phyloP scores from a whole-genome alignment of 2,113 vertebrate species.

The Willisornis vidua region DNA sequence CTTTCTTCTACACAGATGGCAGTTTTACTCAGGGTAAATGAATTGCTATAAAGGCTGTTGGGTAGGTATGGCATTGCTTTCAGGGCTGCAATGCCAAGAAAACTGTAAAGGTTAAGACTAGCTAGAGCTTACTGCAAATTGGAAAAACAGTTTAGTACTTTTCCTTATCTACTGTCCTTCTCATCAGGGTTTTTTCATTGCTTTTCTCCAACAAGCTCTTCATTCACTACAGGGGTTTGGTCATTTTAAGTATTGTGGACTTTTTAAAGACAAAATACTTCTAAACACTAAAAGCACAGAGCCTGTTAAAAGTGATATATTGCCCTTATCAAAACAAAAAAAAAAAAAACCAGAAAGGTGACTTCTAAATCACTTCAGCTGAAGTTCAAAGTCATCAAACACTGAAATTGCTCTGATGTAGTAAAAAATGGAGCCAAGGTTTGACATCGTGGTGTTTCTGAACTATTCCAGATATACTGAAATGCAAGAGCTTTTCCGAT shows the following conservation, averaged over 20 bases:
- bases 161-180: not conserved
- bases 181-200: not conserved
- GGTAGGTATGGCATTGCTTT: not conserved
- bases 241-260: not conserved
- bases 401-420: not conserved
- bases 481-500: not conserved
- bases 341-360: not conserved
- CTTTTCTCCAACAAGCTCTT: not conserved
- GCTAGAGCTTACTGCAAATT: not conserved
- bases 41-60: not conserved
- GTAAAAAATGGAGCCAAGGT: not conserved
- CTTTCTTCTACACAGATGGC: not conserved
- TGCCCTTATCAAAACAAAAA: not conserved
- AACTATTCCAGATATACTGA: not conserved
- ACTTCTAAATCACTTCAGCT: not conserved
- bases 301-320: not conserved
- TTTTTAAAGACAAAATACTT: not conserved
- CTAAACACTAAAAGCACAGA: not conserved
- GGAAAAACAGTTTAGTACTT: not conserved
- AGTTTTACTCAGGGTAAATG: not conserved
- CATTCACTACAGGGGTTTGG: not conserved
- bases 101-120: not conserved
- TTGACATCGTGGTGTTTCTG: not conserved
- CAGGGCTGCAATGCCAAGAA: not conserved
- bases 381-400: not conserved